Conservation (phyloP, 1,140 invertebrate genomes). For the Apocrypta bakeri region DNA sequence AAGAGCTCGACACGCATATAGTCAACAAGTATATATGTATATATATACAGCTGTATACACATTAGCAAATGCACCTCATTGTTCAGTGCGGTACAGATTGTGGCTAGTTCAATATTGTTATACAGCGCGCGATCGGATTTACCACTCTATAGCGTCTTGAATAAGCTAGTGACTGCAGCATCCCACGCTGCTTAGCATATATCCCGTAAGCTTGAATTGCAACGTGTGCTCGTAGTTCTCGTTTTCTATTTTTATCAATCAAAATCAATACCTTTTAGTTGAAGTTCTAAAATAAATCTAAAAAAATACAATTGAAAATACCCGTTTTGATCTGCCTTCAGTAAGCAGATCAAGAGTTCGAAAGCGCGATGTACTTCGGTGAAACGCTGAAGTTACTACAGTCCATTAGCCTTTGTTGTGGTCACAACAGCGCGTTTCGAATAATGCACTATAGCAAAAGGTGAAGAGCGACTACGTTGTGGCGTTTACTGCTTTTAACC, state of each 20-base stretch:
- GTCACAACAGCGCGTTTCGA: neutral
- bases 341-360: no score
- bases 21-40: neutral
- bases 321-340: no score
- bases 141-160: neutral
- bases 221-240: no score
- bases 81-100: no score
- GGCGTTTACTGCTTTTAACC: neutral
- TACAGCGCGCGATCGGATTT: neutral
- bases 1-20: neutral
- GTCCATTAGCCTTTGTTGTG: conserved; percentile 5
- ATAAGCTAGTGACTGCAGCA: neutral
- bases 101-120: neutral
- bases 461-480: neutral
- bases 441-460: neutral
- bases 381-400: no score
- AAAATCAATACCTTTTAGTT: no score
- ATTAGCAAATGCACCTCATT: neutral
- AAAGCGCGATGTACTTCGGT: no score
- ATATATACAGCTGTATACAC: neutral
- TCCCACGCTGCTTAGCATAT: no score
- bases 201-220: neutral
- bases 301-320: no score
- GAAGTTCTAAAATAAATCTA: no score
- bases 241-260: no score